These are phyloP conservation scores for Apotomis capreana DNA, from an alignment of 2,888 invertebrate species.

Conservation along the genomic window DNA sequence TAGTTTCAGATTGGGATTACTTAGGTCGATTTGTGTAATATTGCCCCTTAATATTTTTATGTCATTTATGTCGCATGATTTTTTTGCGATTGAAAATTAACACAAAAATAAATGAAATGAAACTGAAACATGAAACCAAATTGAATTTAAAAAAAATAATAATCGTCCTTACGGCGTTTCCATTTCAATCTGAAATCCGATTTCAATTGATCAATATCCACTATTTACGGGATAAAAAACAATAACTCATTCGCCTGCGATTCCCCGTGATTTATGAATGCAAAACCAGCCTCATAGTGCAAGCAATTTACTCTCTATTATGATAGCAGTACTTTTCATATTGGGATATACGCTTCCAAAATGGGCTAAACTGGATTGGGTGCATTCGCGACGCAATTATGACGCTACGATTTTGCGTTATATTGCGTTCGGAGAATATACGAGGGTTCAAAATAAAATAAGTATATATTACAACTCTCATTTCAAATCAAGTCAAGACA, in stretches of 20 bases:
- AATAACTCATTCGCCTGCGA: constrained; percentile 40
- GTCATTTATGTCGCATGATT: no score
- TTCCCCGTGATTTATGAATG: constrained; percentile 39
- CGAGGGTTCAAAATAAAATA: neutral
- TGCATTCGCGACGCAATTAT: constrained; percentile 39
- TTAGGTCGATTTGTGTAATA: no score
- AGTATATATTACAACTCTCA: neutral
- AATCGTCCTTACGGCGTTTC: constrained; percentile 9
- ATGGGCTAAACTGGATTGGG: constrained; percentile 29
- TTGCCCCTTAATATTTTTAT: no score
- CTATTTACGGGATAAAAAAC: constrained; percentile 42
- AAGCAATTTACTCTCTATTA: constrained; percentile 15
- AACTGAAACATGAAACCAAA: no score
- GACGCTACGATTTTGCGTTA: constrained; percentile 30
- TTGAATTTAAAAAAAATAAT: constrained; percentile 12
- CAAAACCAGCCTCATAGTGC: constrained; percentile 15
- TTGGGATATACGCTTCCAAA: constrained; percentile 20
- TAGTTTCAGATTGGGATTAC: no score
- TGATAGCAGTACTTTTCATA: constrained; percentile 8
- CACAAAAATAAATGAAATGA: no score
- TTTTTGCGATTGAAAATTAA: no score
- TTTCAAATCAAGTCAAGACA: no score
- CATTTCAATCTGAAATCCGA: constrained; percentile 34
- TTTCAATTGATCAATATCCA: constrained; percentile 39
- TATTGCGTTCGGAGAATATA: constrained; percentile 20